Evolutionary conservation across 2,888 invertebrate species (phyloP).

Genomic region (Himalopsyche japonica): DNA sequence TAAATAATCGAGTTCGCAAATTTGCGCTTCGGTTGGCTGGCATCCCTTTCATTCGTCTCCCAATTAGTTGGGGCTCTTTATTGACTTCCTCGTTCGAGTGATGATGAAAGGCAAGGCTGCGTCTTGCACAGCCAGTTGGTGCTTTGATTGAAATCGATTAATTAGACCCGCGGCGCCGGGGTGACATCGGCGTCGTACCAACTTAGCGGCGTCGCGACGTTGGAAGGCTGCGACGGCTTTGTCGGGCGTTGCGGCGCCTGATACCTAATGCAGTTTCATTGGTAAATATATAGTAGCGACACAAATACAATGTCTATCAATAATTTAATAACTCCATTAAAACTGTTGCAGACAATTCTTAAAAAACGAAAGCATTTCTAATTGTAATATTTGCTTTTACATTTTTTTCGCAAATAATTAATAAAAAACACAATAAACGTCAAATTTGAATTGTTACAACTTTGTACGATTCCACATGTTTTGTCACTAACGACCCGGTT

Average conservation of each 20-base stretch:
- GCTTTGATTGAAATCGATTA: not conserved
- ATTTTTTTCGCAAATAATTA: no score
- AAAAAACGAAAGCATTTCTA: no score
- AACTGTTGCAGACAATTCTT: no score
- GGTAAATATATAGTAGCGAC: not conserved
- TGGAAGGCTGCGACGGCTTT: not conserved
- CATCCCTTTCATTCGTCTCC: not conserved
- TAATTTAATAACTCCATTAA: no score
- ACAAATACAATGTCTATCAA: no score
- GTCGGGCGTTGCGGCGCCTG: not conserved
- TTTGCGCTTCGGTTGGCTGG: not conserved
- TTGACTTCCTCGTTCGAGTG: not conserved
- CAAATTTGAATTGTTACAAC: no score
- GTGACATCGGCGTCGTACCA: not conserved
- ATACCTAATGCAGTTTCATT: not conserved
- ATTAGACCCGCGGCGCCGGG: not conserved
- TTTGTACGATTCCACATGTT: no score
- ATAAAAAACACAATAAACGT: no score
- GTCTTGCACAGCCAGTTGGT: not conserved
- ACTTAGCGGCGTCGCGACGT: not conserved
- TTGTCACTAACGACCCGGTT: no score
- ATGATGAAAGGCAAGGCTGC: not conserved
- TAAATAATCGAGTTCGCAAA: not conserved
- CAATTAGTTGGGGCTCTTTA: not conserved
- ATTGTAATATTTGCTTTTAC: no score